Evolutionary conservation across 2,797 vertebrate species (phyloP).

Genomic region (Avahi laniger): DNA sequence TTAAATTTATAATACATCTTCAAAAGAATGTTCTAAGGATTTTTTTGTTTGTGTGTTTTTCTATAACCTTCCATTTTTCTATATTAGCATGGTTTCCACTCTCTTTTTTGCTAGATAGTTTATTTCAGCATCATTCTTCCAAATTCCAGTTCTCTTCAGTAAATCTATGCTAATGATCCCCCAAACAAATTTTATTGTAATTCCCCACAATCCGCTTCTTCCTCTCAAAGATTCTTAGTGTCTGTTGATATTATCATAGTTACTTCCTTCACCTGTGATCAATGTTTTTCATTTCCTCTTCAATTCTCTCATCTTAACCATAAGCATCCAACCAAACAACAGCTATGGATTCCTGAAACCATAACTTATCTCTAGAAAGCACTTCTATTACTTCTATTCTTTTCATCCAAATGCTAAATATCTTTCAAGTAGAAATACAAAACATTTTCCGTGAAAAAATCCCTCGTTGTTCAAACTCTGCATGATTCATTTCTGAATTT

Average conservation of each 20-base stretch:
- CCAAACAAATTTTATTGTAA: not conserved
- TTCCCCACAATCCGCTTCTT: not conserved
- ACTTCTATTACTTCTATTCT: not conserved
- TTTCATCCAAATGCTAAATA: not conserved
- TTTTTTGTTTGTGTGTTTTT: accelerated
- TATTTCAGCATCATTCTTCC: not conserved
- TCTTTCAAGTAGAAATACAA: not conserved
- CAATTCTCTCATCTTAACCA: not conserved
- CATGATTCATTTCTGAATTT: not conserved
- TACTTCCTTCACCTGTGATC: not conserved
- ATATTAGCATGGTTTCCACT: not conserved
- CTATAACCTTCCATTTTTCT: not conserved
- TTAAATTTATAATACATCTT: not conserved
- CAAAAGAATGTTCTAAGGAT: not conserved
- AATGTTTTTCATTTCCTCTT: not conserved
- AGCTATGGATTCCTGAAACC: not conserved
- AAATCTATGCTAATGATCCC: not conserved
- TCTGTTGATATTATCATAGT: not conserved
- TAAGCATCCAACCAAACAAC: not conserved
- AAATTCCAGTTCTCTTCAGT: not conserved
- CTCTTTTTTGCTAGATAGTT: not conserved
- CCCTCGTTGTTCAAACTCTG: not conserved
- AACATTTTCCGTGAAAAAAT: not conserved
- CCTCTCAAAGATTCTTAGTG: not conserved
- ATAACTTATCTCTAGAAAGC: not conserved